These are phyloP conservation scores for Patella pellucida DNA, from an alignment of 2,888 invertebrate species.

Conservation along the genomic window DNA sequence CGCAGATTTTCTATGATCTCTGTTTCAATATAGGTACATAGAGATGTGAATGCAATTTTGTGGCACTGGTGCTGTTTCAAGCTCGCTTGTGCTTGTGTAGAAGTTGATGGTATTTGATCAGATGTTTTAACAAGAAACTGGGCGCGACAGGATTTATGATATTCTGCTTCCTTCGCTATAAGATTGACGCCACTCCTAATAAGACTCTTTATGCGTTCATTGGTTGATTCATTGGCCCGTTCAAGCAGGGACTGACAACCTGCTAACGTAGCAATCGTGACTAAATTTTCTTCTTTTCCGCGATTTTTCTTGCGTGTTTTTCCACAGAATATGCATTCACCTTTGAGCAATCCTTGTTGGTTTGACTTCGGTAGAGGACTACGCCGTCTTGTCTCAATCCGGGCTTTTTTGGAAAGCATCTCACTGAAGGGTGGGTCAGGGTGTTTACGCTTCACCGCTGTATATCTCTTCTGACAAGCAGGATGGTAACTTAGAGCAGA, in stretches of 20 bases:
- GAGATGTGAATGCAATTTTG: constrained; percentile 13
- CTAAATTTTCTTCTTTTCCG: too few relatives aligned
- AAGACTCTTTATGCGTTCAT: too few relatives aligned
- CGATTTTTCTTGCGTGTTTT: neutral
- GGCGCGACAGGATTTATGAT: too few relatives aligned
- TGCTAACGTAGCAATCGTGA: too few relatives aligned
- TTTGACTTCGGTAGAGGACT: constrained; percentile 16
- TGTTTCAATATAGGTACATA: constrained; percentile 10
- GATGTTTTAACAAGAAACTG: too few relatives aligned
- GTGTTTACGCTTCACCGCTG: neutral
- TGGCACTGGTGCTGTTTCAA: neutral
- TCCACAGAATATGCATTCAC: constrained; percentile 19
- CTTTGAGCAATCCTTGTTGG: constrained; percentile 19
- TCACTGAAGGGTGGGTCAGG: neutral
- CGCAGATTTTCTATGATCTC: constrained; percentile 8
- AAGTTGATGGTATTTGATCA: too few relatives aligned
- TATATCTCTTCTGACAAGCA: neutral
- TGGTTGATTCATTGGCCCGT: too few relatives aligned
- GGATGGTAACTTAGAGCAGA: neutral
- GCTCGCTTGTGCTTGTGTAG: too few relatives aligned
- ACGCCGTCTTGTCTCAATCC: neutral
- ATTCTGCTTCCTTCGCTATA: too few relatives aligned
- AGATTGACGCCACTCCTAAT: too few relatives aligned
- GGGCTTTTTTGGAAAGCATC: neutral
- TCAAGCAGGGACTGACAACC: too few relatives aligned